These are phyloP conservation scores for Cataglyphis cursor DNA, from an alignment of 2,888 invertebrate genomes.

Conservation along the genomic window DNA sequence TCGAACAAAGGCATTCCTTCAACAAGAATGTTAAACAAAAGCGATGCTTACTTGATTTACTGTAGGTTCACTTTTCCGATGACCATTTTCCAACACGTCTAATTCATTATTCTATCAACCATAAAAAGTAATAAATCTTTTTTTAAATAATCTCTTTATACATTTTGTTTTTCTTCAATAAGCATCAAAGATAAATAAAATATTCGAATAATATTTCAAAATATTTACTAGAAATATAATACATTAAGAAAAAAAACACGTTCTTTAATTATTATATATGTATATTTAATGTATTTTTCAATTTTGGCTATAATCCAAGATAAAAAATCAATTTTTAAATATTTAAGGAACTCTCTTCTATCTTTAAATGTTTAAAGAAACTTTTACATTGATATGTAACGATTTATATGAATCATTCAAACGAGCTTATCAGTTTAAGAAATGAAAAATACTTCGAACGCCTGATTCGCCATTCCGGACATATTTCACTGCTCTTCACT, in stretches of 20 bases:
- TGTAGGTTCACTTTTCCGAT: constrained; percentile 11
- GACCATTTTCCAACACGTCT: constrained; percentile 57
- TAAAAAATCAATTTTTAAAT: neutral
- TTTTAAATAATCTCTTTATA: neutral
- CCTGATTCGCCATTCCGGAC: constrained; percentile 60
- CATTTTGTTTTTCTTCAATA: neutral
- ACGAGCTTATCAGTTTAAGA: neutral
- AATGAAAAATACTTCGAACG: constrained; percentile 58
- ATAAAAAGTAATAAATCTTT: neutral
- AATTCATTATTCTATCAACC: constrained; percentile 60
- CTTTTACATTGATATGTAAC: neutral
- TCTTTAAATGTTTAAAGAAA: neutral
- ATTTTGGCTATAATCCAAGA: neutral
- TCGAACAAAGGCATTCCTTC: constrained; percentile 5
- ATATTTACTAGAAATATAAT: neutral
- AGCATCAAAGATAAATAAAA: neutral
- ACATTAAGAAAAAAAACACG: neutral
- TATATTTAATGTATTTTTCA: constrained; percentile 1
- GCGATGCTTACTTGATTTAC: constrained; percentile 60
- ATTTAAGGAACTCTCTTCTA: neutral
- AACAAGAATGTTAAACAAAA: neutral
- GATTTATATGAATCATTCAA: neutral
- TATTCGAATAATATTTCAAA: neutral
- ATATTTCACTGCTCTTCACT: constrained; percentile 32
- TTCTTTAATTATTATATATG: neutral